Conservation (phyloP, 1,140 invertebrate genomes). For the Bilobella aurantiaca region DNA sequence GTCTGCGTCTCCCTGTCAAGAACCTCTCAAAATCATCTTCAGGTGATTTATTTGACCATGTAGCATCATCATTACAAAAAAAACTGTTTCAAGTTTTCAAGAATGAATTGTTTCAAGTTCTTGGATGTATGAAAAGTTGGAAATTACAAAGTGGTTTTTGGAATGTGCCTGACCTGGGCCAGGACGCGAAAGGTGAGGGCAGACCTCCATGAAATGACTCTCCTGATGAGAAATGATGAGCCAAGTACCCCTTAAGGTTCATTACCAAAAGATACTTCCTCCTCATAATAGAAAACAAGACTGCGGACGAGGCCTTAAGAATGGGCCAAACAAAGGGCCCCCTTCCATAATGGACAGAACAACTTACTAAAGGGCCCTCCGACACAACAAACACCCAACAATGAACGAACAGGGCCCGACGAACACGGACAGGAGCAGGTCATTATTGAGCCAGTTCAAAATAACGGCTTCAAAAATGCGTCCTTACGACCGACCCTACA, state of each 20-base stretch:
- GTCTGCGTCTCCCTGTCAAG: no score
- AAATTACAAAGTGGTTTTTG: background rate
- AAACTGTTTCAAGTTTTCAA: no score
- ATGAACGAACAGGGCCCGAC: background rate
- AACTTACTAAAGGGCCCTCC: background rate
- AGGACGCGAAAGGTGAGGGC: background rate
- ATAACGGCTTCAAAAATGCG: background rate
- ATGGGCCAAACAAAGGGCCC: no score
- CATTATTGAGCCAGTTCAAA: background rate
- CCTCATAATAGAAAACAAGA: slow-evolving; percentile 5
- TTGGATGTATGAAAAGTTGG: background rate
- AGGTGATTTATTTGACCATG: no score
- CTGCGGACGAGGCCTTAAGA: background rate
- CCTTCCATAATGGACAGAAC: no score
- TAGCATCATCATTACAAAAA: no score
- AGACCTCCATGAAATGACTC: background rate
- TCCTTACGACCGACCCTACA: no score
- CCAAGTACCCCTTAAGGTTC: background rate
- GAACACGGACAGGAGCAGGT: background rate
- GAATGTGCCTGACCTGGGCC: background rate
- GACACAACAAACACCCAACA: slow-evolving; percentile 1
- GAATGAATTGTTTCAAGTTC: background rate
- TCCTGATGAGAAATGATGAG: background rate
- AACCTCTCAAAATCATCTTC: no score
- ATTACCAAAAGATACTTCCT: background rate